These are phyloP conservation scores for Oenanthe melanoleuca DNA, from an alignment of 2,113 vertebrate genomes.

Conservation along the genomic window DNA sequence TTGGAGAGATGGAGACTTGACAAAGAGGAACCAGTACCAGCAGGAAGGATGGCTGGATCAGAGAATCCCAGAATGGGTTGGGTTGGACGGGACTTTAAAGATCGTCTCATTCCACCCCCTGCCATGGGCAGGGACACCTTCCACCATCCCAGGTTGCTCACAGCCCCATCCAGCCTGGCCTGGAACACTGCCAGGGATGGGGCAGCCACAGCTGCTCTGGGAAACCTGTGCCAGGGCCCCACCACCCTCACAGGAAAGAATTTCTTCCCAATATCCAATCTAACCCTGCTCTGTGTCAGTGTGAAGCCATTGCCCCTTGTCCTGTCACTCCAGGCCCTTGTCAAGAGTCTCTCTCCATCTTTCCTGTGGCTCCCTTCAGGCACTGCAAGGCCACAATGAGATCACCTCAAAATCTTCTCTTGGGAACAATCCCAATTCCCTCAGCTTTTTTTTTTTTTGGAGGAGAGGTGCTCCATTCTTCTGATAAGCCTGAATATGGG, in stretches of 20 bases:
- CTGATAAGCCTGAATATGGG: neutral
- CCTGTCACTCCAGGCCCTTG: neutral
- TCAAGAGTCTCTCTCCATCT: neutral
- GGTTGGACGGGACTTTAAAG: neutral
- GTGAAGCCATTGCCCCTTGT: neutral
- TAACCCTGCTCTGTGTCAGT: neutral
- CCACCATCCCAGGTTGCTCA: fast-evolving
- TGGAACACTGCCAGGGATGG: fast-evolving
- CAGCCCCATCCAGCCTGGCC: neutral
- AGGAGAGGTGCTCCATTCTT: neutral
- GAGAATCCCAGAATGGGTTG: neutral
- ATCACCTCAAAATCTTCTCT: neutral
- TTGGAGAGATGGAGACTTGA: neutral
- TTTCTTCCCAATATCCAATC: neutral
- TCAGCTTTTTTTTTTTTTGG: neutral
- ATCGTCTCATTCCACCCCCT: neutral
- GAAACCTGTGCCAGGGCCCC: neutral
- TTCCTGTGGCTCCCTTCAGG: neutral
- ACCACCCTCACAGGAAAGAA: fast-evolving
- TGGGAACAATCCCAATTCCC: neutral
- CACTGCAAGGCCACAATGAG: neutral
- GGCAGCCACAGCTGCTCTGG: neutral
- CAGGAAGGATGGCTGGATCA: neutral
- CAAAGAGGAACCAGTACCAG: neutral
- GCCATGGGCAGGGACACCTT: neutral